A percentile compares a stretch with the other conserved stretches of the same genome.
These are phyloP conservation scores for Apostichopus leukothele DNA, from an alignment of 53 echinoderm and acorn worm species.

Conservation along the genomic window DNA sequence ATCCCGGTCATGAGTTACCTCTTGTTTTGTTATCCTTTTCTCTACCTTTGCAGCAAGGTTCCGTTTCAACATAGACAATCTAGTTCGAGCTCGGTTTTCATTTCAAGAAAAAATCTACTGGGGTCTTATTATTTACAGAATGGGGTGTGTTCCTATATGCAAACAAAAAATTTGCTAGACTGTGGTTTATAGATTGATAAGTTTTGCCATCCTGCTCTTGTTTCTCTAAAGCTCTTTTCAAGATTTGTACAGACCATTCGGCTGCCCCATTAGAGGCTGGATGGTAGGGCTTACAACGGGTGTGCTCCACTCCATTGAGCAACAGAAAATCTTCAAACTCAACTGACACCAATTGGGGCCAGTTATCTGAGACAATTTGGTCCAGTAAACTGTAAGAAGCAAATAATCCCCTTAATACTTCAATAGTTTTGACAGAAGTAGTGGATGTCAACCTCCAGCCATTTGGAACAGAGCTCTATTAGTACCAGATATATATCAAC, in stretches of 20 bases:
- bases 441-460: slow-evolving; percentile 35
- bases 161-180: slow-evolving; percentile 30
- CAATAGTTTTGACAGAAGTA: slow-evolving; percentile 28
- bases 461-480: slow-evolving; percentile 22
- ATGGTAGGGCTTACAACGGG: slow-evolving; percentile 49
- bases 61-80: slow-evolving; percentile 14
- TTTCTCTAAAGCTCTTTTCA: not conserved
- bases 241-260: not conserved
- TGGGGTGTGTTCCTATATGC: slow-evolving; percentile 35
- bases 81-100: slow-evolving; percentile 32
- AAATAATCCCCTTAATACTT: slow-evolving; percentile 55
- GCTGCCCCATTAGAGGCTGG: slow-evolving; percentile 56
- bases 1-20: not conserved
- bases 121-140: slow-evolving; percentile 27
- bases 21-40: not conserved
- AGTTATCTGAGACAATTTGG: slow-evolving; percentile 57
- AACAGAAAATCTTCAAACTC: slow-evolving; percentile 55
- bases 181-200: not conserved
- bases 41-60: not conserved
- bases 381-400: slow-evolving; percentile 59
- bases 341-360: slow-evolving; percentile 56
- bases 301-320: slow-evolving; percentile 52
- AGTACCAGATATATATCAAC: not conserved
- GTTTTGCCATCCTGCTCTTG: not conserved
- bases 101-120: slow-evolving; percentile 44